phyloP scores from a whole-genome alignment of 2,888 invertebrate genomes.

The Bhutanitis thaidina region DNA sequence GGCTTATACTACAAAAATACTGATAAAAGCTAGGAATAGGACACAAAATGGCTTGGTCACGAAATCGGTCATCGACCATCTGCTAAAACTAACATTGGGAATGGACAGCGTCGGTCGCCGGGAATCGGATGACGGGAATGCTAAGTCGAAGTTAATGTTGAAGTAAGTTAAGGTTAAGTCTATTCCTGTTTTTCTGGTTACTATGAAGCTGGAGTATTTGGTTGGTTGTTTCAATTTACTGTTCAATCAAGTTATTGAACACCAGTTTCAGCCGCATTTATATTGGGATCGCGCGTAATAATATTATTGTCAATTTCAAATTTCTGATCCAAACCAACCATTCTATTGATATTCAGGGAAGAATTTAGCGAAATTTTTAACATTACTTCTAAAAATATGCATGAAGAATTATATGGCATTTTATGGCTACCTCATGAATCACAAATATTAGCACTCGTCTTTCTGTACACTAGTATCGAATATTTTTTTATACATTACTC shows the following conservation, averaged over 20 bases:
- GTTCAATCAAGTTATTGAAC: too few species aligned
- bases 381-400: constrained; percentile 27
- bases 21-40: constrained; percentile 68
- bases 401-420: constrained; percentile 62
- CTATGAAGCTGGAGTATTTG: not conserved
- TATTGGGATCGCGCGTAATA: not conserved
- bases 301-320: not conserved
- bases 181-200: constrained; percentile 3
- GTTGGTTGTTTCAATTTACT: not conserved
- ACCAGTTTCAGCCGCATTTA: too few species aligned
- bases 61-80: constrained; percentile 27
- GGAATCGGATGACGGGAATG: constrained; percentile 38
- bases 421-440: constrained; percentile 77
- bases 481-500: constrained; percentile 51
- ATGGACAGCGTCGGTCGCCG: constrained; percentile 33
- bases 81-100: constrained; percentile 35
- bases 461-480: constrained; percentile 51
- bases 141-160: too few species aligned
- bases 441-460: constrained; percentile 63
- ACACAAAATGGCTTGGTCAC: constrained; percentile 49
- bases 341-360: constrained; percentile 1
- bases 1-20: constrained; percentile 69
- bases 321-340: constrained; percentile 4
- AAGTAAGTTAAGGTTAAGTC: too few species aligned
- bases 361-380: constrained; percentile 21